Evolutionary conservation across 2,888 invertebrate genomes (phyloP).

Genomic region (Drosophila anomalata): DNA sequence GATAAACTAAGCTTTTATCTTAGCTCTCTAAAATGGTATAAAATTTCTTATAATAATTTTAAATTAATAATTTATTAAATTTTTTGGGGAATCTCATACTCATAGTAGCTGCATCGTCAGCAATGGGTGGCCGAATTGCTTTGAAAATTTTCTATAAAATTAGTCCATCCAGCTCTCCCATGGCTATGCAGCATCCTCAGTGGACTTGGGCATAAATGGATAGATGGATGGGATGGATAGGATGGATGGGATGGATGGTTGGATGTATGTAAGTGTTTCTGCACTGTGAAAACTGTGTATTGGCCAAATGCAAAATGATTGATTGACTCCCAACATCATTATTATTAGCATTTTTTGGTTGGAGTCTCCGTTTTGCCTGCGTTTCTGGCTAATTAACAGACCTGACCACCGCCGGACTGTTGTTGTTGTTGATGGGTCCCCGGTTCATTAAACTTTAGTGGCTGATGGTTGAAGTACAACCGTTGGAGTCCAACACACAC

Average conservation of each 20-base stretch:
- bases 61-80: background rate
- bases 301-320: slow-evolving; percentile 70
- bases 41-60: background rate
- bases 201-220: background rate
- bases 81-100: slow-evolving; percentile 3
- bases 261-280: slow-evolving; percentile 37
- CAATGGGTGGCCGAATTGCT: slow-evolving; percentile 37
- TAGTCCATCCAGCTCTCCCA: slow-evolving; percentile 25
- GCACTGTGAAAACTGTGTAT: slow-evolving; percentile 42
- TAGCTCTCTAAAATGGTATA: background rate
- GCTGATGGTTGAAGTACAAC: slow-evolving; percentile 45
- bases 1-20: background rate
- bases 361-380: slow-evolving; percentile 53
- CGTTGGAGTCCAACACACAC: slow-evolving; percentile 29
- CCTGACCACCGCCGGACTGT: slow-evolving; percentile 24
- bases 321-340: slow-evolving; percentile 71
- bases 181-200: slow-evolving; percentile 22
- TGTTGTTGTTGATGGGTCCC: slow-evolving; percentile 3
- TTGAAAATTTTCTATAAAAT: slow-evolving; percentile 27
- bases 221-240: background rate
- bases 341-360: slow-evolving; percentile 56
- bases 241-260: background rate
- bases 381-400: slow-evolving; percentile 68
- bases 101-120: slow-evolving; percentile 34
- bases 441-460: slow-evolving; percentile 50